phyloP scores from a whole-genome alignment of 64 coral and sea anemone genomes.

The Trachythela sp. region DNA sequence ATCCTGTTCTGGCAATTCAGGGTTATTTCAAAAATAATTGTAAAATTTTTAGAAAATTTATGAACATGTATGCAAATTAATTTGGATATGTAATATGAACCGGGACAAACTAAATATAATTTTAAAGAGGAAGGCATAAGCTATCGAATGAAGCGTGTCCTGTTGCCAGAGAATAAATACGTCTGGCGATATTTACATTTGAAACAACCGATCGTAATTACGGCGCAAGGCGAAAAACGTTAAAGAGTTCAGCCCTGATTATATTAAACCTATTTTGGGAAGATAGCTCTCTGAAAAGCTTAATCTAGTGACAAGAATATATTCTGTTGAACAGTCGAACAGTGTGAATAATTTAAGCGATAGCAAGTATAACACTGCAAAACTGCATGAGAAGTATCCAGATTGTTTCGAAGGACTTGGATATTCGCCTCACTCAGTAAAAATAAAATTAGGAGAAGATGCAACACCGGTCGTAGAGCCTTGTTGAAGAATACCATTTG shows the following conservation, averaged over 20 bases:
- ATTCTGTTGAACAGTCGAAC: slow-evolving; percentile 2
- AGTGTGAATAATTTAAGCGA: background rate
- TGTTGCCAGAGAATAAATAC: too few relatives aligned
- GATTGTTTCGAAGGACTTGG: background rate
- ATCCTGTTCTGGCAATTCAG: too few relatives aligned
- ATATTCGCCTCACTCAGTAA: background rate
- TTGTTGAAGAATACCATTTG: background rate
- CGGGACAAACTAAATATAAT: too few relatives aligned
- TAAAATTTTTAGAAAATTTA: too few relatives aligned
- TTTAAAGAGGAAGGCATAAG: background rate
- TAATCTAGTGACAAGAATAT: background rate
- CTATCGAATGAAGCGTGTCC: background rate
- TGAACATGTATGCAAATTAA: too few relatives aligned
- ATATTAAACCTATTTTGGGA: background rate
- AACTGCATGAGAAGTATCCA: background rate
- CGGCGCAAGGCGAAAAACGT: too few relatives aligned
- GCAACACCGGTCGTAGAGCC: slow-evolving; percentile 1
- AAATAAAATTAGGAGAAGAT: slow-evolving; percentile 2
- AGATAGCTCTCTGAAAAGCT: slow-evolving; percentile 8
- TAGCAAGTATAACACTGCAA: background rate
- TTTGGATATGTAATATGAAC: too few relatives aligned
- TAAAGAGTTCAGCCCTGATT: background rate
- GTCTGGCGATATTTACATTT: too few relatives aligned
- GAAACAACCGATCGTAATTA: too few relatives aligned
- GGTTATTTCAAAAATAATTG: too few relatives aligned